phyloP scores from a whole-genome alignment of 1,140 invertebrate species.

The Chlorops oryzae region DNA sequence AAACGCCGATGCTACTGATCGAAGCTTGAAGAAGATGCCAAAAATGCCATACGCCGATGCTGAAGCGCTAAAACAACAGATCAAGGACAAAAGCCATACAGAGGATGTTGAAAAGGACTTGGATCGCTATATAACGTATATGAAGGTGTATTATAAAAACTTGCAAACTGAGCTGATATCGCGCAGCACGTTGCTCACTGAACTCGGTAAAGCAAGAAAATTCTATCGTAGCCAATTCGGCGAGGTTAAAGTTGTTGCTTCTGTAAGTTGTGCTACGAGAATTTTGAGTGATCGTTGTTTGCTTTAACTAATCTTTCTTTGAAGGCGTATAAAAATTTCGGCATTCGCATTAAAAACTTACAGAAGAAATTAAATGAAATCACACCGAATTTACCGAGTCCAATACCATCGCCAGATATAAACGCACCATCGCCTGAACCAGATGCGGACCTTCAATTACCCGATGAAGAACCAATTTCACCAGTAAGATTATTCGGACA shows the following conservation, averaged over 20 bases:
- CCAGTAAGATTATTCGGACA: slow-evolving; percentile 16
- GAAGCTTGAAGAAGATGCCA: slow-evolving; percentile 43
- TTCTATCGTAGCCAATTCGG: slow-evolving; percentile 84
- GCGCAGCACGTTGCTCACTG: slow-evolving; percentile 64
- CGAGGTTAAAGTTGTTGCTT: slow-evolving; percentile 88
- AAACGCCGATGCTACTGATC: slow-evolving; percentile 38
- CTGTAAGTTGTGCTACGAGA: slow-evolving; percentile 61
- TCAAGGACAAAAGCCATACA: slow-evolving; percentile 67
- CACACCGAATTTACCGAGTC: slow-evolving; percentile 57
- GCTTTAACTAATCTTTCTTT: slow-evolving; percentile 7
- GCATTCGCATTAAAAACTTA: slow-evolving; percentile 73
- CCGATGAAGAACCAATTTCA: slow-evolving; percentile 47
- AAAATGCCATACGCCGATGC: slow-evolving; percentile 41
- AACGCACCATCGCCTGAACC: slow-evolving; percentile 80
- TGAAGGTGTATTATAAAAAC: slow-evolving; percentile 73
- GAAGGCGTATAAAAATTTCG: slow-evolving; percentile 93
- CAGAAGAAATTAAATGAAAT: slow-evolving; percentile 80
- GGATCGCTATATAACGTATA: slow-evolving; percentile 68
- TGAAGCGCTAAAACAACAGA: slow-evolving; percentile 35
- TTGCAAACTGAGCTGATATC: slow-evolving; percentile 78
- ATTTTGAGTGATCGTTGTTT: slow-evolving; percentile 8
- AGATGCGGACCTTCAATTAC: slow-evolving; percentile 70
- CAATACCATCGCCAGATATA: slow-evolving; percentile 67
- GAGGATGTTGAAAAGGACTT: slow-evolving; percentile 85
- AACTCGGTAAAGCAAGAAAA: slow-evolving; percentile 71